A percentile compares a stretch with the other conserved stretches of the same genome.
These are phyloP conservation scores for Reticulitermes speratus DNA, from an alignment of 1,140 invertebrate species.

Conservation along the genomic window DNA sequence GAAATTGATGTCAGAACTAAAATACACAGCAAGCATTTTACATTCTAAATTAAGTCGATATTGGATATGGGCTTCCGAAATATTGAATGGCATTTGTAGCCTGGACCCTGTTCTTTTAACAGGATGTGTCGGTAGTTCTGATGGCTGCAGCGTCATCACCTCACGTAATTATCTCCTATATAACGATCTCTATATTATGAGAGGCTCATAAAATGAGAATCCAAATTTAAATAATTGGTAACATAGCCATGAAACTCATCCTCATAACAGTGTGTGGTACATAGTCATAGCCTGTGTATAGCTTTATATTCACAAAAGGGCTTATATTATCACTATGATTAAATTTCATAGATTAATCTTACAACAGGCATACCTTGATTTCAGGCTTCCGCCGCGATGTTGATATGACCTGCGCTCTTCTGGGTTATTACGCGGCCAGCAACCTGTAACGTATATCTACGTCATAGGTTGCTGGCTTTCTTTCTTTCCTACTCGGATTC, in stretches of 20 bases:
- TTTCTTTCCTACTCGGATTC: too few species aligned
- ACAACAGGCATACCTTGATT: background rate
- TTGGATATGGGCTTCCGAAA: background rate
- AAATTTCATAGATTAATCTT: background rate
- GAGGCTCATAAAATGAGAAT: background rate
- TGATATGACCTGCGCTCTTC: too few species aligned
- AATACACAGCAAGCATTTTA: background rate
- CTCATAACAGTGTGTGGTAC: background rate
- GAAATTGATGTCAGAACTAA: background rate
- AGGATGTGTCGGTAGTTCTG: background rate
- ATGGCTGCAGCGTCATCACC: background rate
- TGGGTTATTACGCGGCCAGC: too few species aligned
- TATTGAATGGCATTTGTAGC: background rate
- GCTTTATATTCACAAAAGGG: background rate
- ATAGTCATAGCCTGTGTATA: background rate
- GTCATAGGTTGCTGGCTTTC: too few species aligned
- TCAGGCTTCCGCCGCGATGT: too few species aligned
- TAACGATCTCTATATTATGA: background rate
- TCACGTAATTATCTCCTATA: background rate
- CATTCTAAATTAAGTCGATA: background rate
- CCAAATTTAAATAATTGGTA: background rate
- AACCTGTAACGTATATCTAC: too few species aligned
- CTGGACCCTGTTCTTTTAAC: background rate
- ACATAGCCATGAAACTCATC: background rate
- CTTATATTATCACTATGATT: background rate